A percentile compares a stretch with the other conserved stretches of the same genome.
phyloP scores from a whole-genome alignment of 2,113 vertebrate genomes.

The Loxodonta africana region DNA sequence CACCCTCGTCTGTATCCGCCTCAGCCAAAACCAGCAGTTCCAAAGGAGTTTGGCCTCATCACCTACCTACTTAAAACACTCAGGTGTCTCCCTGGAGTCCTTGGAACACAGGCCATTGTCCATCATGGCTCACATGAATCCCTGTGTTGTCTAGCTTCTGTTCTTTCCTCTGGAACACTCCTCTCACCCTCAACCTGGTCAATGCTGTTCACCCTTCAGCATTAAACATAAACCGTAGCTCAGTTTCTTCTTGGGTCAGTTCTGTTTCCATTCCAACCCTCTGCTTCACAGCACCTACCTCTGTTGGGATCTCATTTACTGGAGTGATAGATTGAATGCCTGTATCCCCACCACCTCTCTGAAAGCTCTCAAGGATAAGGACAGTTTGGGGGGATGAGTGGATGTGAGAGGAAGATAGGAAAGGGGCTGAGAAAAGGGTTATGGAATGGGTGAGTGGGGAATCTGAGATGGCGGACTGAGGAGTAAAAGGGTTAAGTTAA shows the following conservation, averaged over 20 bases:
- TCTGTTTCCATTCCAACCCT: neutral
- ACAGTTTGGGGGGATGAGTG: neutral
- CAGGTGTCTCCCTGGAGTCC: too few species aligned
- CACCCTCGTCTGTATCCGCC: neutral
- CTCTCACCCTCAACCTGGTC: neutral
- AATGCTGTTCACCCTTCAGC: too few species aligned
- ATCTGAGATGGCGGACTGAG: neutral
- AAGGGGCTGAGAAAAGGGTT: neutral
- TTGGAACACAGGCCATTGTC: neutral
- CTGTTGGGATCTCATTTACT: neutral
- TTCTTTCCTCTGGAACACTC: neutral
- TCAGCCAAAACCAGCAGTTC: neutral
- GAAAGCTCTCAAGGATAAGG: neutral
- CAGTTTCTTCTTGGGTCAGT: neutral
- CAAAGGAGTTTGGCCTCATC: neutral
- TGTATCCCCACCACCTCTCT: neutral
- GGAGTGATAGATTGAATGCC: neutral
- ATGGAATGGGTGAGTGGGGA: neutral
- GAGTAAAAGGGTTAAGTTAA: neutral
- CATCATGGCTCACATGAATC: neutral
- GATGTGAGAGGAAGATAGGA: neutral
- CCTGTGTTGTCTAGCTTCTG: neutral
- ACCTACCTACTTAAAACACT: neutral
- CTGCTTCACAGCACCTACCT: neutral
- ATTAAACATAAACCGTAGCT: neutral